These are phyloP conservation scores for Petrosia ficiformis DNA, from an alignment of 37 sponge, comb jelly and placozoan species.

Conservation along the genomic window DNA sequence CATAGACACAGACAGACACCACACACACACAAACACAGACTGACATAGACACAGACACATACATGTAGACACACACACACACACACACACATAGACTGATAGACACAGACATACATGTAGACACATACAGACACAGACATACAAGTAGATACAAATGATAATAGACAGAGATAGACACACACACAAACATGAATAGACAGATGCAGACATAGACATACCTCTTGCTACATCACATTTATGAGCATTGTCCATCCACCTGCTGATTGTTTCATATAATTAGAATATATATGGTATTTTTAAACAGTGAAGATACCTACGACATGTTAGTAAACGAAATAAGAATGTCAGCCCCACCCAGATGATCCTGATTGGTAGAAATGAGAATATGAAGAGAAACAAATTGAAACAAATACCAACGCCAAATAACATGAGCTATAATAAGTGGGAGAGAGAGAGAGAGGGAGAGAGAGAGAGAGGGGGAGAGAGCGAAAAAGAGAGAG, in stretches of 20 bases:
- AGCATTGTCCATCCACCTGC: not conserved
- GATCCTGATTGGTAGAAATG: conserved; percentile 85
- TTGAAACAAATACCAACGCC: conserved; percentile 89
- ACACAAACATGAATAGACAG: too few relatives aligned
- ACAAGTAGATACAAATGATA: too few relatives aligned
- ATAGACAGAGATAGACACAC: too few relatives aligned
- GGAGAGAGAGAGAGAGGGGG: not conserved
- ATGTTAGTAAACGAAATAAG: conserved; percentile 25
- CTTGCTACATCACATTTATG: conserved; percentile 30
- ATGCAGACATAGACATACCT: conserved; percentile 15
- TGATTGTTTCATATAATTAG: not conserved
- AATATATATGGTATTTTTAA: not conserved
- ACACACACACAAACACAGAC: too few relatives aligned
- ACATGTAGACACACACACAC: too few relatives aligned
- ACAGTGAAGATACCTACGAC: conserved; percentile 20
- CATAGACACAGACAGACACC: too few relatives aligned
- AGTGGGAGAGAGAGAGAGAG: conserved; percentile 2
- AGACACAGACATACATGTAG: too few relatives aligned
- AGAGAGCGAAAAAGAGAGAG: not conserved
- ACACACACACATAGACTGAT: too few relatives aligned
- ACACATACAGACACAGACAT: too few relatives aligned
- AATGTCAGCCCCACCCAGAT: conserved; percentile 26
- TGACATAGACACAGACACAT: too few relatives aligned
- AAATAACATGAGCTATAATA: conserved; percentile 72
- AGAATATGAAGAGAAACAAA: conserved; percentile 86